phyloP scores from a whole-genome alignment of 2,797 vertebrate species.

The Lemur catta region DNA sequence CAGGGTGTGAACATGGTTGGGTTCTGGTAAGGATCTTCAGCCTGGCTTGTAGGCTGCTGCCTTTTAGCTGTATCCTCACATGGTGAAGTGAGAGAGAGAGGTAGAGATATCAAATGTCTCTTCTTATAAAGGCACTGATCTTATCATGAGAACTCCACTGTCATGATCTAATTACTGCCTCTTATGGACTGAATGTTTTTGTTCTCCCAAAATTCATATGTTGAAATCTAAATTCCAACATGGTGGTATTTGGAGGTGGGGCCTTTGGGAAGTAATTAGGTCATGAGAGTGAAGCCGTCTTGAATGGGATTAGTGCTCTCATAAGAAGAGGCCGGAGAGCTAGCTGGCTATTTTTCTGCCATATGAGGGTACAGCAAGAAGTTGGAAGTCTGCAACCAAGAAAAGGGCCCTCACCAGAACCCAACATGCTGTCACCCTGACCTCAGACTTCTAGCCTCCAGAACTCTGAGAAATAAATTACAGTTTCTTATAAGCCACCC shows the following conservation, averaged over 20 bases:
- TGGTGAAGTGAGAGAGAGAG: neutral
- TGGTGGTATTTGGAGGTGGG: neutral
- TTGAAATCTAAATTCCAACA: neutral
- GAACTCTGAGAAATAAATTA: neutral
- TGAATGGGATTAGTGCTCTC: neutral
- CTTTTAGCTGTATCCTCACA: neutral
- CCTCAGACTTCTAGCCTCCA: neutral
- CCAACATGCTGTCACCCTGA: neutral
- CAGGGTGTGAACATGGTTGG: rapidly evolving
- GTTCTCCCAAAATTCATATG: rapidly evolving
- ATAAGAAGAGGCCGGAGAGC: too few species aligned
- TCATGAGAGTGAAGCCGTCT: too few species aligned
- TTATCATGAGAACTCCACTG: too few species aligned
- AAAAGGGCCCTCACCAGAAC: neutral
- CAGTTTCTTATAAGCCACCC: neutral
- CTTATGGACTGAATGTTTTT: too few species aligned
- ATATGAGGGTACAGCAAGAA: neutral
- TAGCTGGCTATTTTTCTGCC: neutral
- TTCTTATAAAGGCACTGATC: neutral
- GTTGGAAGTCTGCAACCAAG: neutral
- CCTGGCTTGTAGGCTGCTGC: neutral
- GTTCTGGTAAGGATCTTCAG: neutral
- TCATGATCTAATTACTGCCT: too few species aligned
- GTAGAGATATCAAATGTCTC: neutral
- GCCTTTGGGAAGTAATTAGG: neutral